These are phyloP conservation scores for Patella depressa DNA, from an alignment of 2,888 invertebrate species.

Conservation along the genomic window DNA sequence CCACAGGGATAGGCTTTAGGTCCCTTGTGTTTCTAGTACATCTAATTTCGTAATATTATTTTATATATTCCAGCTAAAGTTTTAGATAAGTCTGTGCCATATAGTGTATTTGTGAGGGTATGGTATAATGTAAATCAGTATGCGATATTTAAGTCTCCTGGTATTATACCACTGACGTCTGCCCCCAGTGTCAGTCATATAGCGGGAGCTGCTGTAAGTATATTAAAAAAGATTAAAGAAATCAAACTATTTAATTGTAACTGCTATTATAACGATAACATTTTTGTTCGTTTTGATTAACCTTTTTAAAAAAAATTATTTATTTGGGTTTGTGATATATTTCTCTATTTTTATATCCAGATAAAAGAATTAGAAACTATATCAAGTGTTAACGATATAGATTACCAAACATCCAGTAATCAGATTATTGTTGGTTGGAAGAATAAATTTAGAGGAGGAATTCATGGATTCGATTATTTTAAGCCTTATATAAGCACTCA, in stretches of 20 bases:
- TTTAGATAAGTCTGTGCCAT: constrained; percentile 24
- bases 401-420: neutral
- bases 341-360: neutral
- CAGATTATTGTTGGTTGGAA: constrained; percentile 6
- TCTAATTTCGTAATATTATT: too few relatives aligned
- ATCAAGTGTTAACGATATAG: neutral
- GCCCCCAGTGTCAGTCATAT: constrained; percentile 19
- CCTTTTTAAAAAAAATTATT: neutral
- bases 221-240: too few relatives aligned
- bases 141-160: constrained; percentile 37
- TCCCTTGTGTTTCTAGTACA: too few relatives aligned
- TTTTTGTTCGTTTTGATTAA: too few relatives aligned
- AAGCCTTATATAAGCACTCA: neutral
- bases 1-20: too few relatives aligned
- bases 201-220: constrained; percentile 20
- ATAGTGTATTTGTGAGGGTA: constrained; percentile 34
- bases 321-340: neutral
- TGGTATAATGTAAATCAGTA: constrained; percentile 33
- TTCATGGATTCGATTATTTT: neutral
- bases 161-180: constrained; percentile 26
- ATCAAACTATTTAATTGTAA: neutral
- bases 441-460: neutral
- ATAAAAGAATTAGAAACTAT: constrained; percentile 6
- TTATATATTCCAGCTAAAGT: neutral
- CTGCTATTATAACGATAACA: too few relatives aligned